Base-by-base conservation (phyloP, 2,888 invertebrate species). In the Coleophora deauratella region DNA sequence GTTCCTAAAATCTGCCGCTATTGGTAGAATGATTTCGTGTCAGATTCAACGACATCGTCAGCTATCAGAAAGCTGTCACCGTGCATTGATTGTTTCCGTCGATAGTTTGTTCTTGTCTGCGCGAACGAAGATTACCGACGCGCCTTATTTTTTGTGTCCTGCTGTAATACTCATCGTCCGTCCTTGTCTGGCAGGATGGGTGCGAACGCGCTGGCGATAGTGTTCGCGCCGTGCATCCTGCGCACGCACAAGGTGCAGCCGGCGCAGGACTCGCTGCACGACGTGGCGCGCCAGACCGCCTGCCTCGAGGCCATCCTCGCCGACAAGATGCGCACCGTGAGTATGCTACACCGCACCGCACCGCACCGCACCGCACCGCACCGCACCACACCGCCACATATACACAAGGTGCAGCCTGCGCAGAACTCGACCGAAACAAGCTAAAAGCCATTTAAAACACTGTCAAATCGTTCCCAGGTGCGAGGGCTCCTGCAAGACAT, bases 221-320 rank as follows among this genome's bases (percentile, higher is more conserved):
- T 98, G 50, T 98, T 97, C 81, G 97, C 97, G 34, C 97, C 98
- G 37, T 97, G 97, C 76, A 93, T 98, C 46, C 86, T 98, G 51
- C 89, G 97, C 58, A 95, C 96, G 50, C 94, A 94, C 77, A 92
- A 95, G 71, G 82, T 91, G 48, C 90, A 96, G 54, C 95, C 95
- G 35, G 97, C 97, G 39, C 97, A 97, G 79, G 96, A 95, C 72
- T 94, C 96, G 63, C 87, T 98, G 51, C 92, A 92, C 62, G 96
- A 97, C 77, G 96, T 97, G 62, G 91, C 93, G 56, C 90, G 93
- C 38, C 96, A 96, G 75, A 96, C 96, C 38, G 89, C 91, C 79
- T 95, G 96, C 74, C 92, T 98, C 47, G 96, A 97, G 76, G 93
- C 94, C 49, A 93, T 98, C 46, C 93, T 98, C 38, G 88, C 91